Evolutionary conservation across 2,113 vertebrate species (phyloP), one percentile per base, ranked within the genome.

Genomic region (Lathamus discolor): DNA sequence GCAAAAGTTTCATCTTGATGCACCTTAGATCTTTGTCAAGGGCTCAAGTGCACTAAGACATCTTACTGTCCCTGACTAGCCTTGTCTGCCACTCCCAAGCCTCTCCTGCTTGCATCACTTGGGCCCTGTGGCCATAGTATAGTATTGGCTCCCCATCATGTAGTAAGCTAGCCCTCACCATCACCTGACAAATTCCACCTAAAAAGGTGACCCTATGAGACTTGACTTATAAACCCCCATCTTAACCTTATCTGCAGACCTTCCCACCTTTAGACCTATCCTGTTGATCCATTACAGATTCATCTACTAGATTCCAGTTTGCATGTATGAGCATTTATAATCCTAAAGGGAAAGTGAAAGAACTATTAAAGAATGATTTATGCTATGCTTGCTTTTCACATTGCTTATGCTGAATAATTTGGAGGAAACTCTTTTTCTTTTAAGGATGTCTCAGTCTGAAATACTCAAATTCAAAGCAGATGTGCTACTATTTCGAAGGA

Each of bases 401-500:
- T 43, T 76, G 86, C 69, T 92, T 90, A 64, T 39, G 85, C 54
- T 66, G 77, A 75, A 82, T 86, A 83, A 84, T 84, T 83, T 73
- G 88, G 83, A 94, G 90, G 76, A 96, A 92, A 86, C 52, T 90
- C 63, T 94, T 95, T 96, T 91, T 95, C 61, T 72, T 86, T 75
- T 82, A 75, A 93, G 88, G 92, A 93, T 93, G 80, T 81, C 79
- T 88, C 66, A 74, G 44, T 61, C 76, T 96, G 73, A 90, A 93
- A 81, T 29, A 81, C n/a, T 62, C 7, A 0, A 61, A 94, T 81
- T 62, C 92, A 86, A 94, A 94, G 69, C 93, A 94, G 93, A 96
- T 96, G 95, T 92, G 95, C 80, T 86, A 73, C 93, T 94, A 93
- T 95, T 95, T 92, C 79, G 57, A 96, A 94, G 73, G 76, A 94